A percentile compares a stretch with the other conserved stretches of the same genome.
Evolutionary conservation across 2,888 invertebrate species (phyloP).

Genomic region (Philaethria dido): DNA sequence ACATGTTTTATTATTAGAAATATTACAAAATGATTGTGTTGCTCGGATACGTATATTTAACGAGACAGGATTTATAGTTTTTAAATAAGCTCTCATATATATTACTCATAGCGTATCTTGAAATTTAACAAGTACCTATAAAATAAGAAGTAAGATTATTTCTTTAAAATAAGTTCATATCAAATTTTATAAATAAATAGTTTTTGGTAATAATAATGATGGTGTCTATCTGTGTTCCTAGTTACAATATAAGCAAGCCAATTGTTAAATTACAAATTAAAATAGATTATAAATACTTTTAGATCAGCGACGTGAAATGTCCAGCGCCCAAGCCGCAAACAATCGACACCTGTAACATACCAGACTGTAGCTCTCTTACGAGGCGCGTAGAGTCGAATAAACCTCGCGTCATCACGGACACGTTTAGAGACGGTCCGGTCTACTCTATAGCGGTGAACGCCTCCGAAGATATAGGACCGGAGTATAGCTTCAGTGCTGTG

Average conservation of each 20-base stretch:
- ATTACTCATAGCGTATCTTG: too few relatives aligned
- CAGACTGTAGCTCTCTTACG: slow-evolving; percentile 59
- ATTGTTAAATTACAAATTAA: neutral
- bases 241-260: too few relatives aligned
- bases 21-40: neutral
- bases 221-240: too few relatives aligned
- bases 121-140: too few relatives aligned
- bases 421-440: slow-evolving; percentile 71
- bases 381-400: slow-evolving; percentile 56
- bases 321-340: slow-evolving; percentile 63
- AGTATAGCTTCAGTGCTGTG: slow-evolving; percentile 67
- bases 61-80: too few relatives aligned
- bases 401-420: slow-evolving; percentile 63
- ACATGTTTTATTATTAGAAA: too few relatives aligned
- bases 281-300: neutral
- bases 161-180: too few relatives aligned
- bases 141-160: too few relatives aligned
- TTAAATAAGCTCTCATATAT: too few relatives aligned
- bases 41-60: neutral
- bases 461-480: slow-evolving; percentile 70
- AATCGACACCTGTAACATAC: slow-evolving; percentile 65
- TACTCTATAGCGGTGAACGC: slow-evolving; percentile 69
- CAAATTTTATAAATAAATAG: too few relatives aligned
- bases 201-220: too few relatives aligned
- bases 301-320: slow-evolving; percentile 76